phyloP scores from a whole-genome alignment of 1,140 invertebrate species.

The Drosophila jambulina region DNA sequence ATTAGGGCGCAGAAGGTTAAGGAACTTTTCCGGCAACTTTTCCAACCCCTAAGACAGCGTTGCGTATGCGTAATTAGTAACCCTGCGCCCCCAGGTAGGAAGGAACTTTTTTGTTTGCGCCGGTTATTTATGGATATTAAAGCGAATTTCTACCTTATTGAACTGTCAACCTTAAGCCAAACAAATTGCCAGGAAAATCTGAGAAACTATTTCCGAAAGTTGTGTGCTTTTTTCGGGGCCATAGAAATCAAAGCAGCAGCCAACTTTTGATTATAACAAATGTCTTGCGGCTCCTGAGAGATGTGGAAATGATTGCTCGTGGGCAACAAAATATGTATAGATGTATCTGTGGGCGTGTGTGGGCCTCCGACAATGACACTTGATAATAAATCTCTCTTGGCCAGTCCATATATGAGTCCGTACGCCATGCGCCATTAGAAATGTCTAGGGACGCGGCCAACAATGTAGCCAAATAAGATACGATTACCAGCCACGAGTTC shows the following conservation, averaged over 20 bases:
- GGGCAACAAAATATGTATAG: conserved; percentile 4
- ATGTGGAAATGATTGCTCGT: conserved; percentile 33
- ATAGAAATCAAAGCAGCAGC: conserved; percentile 66
- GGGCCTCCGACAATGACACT: conserved; percentile 56
- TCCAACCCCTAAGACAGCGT: conserved; percentile 48
- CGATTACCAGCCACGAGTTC: conserved; percentile 24
- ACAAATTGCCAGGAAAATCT: conserved; percentile 70
- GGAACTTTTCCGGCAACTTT: conserved; percentile 70
- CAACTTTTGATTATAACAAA: conserved; percentile 81
- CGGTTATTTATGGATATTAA: conserved; percentile 80
- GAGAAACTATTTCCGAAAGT: conserved; percentile 73
- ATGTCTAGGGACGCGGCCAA: conserved; percentile 61
- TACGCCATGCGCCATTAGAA: conserved; percentile 58
- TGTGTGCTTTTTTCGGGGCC: conserved; percentile 33
- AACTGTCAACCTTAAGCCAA: conserved; percentile 82
- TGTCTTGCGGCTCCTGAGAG: conserved; percentile 56
- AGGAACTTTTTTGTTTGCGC: conserved; percentile 55
- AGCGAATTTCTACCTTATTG: conserved; percentile 68
- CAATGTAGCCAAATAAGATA: conserved; percentile 61
- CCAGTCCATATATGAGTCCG: conserved; percentile 42
- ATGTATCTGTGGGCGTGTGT: neutral
- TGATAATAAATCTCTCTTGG: conserved; percentile 78
- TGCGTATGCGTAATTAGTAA: conserved; percentile 81
- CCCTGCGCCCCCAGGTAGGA: conserved; percentile 58
- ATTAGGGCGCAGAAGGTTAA: conserved; percentile 64